These are phyloP conservation scores for Odocoileus hemionus DNA, from an alignment of 2,113 vertebrate genomes.

Conservation along the genomic window DNA sequence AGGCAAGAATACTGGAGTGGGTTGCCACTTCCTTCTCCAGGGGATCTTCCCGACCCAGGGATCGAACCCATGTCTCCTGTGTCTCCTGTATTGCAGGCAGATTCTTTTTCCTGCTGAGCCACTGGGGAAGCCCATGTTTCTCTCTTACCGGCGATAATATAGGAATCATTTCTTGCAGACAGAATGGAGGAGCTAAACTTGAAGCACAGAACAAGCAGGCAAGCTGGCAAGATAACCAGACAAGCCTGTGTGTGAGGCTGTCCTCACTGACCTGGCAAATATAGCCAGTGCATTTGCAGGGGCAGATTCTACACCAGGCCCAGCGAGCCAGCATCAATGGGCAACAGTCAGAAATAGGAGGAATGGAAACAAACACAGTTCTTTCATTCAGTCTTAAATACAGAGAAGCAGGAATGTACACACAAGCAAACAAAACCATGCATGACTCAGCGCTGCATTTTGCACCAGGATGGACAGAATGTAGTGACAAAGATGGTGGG, in stretches of 20 bases:
- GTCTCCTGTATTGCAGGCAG: not conserved
- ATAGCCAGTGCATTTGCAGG: not conserved
- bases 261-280: not conserved
- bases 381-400: not conserved
- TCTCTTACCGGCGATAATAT: not conserved
- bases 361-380: not conserved
- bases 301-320: not conserved
- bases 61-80: not conserved
- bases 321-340: fast-evolving
- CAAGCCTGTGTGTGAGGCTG: fast-evolving
- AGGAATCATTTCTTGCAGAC: not conserved
- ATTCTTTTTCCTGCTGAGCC: not conserved
- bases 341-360: not conserved
- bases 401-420: not conserved
- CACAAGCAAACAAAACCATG: not conserved
- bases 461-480: conserved; percentile 4
- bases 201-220: not conserved
- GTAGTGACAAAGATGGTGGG: not conserved
- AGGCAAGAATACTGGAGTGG: not conserved
- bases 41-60: not conserved
- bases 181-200: not conserved
- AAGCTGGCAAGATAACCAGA: not conserved
- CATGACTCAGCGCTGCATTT: not conserved
- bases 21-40: not conserved
- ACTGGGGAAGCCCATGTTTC: not conserved